Base-by-base conservation (phyloP, 2,797 vertebrate species). In the Cuniculus paca region DNA sequence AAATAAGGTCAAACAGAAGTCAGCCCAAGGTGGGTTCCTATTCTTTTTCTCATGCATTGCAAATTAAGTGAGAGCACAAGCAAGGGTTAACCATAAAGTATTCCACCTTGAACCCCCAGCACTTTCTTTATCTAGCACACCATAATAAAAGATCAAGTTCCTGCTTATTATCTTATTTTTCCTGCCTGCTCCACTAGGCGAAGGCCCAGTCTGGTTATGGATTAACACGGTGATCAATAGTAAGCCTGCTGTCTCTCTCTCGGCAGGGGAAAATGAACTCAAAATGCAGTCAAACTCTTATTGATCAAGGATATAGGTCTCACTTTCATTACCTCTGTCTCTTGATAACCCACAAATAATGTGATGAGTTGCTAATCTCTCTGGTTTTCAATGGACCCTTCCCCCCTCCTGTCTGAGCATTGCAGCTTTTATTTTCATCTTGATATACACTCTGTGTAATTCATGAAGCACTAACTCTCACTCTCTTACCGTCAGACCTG, bases 221-320 rank as follows among this genome's bases (percentile, higher is more conserved):
- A 99, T 99, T 99, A 99, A 99, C 98, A 98, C 98, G 95, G 98
- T 99, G 99, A 99, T 99, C 99, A 99, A 99, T 99, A 99, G 98
- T 98, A 98, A 99, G 99, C 99, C 99, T 99, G 99, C 99, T 99
- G 99, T 98, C 98, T 98, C 98, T 99, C 98, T 99, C 98, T 99
- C 99, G 98, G 99, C 99, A 98, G 98, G 98, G 98, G 99, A 99
- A 99, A 99, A 99, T 99, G 99, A 99, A 99, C 99, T 99, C 98
- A 99, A 99, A 99, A 99, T 99, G 99, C 99, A 99, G 99, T 99
- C 99, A 99, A 99, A 99, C 99, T 99, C 99, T 99, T 99, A 99
- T 99, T 99, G 99, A 99, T 99, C 99, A 98, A 98, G 97, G 98
- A 99, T 99, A 98, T 99, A 99, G 99, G 98, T 99, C 98, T 99